These are phyloP conservation scores for Etheostoma perlongum DNA, from an alignment of 2,797 vertebrate genomes.

Conservation along the genomic window DNA sequence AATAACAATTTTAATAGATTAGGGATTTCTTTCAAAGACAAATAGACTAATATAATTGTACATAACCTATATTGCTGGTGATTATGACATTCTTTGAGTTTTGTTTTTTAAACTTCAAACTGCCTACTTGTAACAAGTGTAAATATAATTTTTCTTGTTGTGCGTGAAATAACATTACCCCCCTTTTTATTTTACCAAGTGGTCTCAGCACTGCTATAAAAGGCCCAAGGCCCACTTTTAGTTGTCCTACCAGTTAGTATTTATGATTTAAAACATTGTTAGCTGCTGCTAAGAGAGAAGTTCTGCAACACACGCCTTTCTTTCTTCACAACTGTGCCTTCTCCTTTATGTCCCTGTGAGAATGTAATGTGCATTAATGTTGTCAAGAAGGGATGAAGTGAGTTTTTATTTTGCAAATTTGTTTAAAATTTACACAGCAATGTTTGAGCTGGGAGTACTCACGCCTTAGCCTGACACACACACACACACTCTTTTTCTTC, in stretches of 20 bases:
- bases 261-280: slow-evolving; percentile 53
- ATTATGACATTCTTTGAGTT: slow-evolving; percentile 49
- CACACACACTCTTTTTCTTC: background rate
- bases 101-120: slow-evolving; percentile 68
- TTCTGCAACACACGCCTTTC: slow-evolving; percentile 15
- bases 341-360: slow-evolving; percentile 4
- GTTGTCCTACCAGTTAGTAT: slow-evolving; percentile 43
- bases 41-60: slow-evolving; percentile 80
- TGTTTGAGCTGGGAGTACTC: background rate
- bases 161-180: slow-evolving; percentile 12
- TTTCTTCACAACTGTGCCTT: slow-evolving; percentile 56
- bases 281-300: slow-evolving; percentile 46
- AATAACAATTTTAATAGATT: slow-evolving; percentile 44
- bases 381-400: slow-evolving; percentile 63
- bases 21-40: slow-evolving; percentile 49
- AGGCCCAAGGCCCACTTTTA: slow-evolving; percentile 29
- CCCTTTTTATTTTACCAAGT: background rate
- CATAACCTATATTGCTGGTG: slow-evolving; percentile 66
- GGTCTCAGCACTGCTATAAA: slow-evolving; percentile 30
- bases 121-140: slow-evolving; percentile 66
- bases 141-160: slow-evolving; percentile 55
- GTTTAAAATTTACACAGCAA: slow-evolving; percentile 21
- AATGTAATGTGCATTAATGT: slow-evolving; percentile 42
- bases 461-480: background rate
- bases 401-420: slow-evolving; percentile 15